Base-by-base conservation (phyloP, 1,140 invertebrate genomes). In the Ips typographus region DNA sequence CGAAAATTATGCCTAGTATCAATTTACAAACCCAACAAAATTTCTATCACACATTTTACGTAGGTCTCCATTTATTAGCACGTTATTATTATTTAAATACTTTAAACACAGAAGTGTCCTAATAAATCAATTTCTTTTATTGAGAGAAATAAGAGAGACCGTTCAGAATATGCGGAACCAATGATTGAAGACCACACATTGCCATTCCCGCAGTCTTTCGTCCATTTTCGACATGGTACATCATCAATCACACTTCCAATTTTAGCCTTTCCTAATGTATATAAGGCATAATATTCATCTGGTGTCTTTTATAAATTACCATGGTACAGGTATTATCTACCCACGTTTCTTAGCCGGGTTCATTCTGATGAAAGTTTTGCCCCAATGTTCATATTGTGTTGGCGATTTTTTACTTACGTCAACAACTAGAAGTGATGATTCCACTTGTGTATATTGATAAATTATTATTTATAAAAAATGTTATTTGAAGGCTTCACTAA, bases 221-320 rank as follows among this genome's bases (percentile, higher is more conserved):
- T 65, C 63, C 63, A 65, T 65, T 65, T 65, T 55, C 63, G 51
- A 65, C 51, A 44, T 65, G 6, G 40, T 40, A 65, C 39, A 56
- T 40, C 53, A 65, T 65, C 52, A 65, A 65, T 65, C 63, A 65
- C 64, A 57, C 55, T 66, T 57, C 64, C 64, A 47, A 66, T 66
- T 57, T 66, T 58, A 57, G 53, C 64, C 49, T 66, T 66, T 53
- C 52, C 55, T 66, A 55, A 66, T 58, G 64, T 66, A 58, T 66
- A 58, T 66, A 58, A 66, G 38, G 55, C 64, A 47, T 58, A 58
- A 66, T 58, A 55, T 66, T 52, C 62, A 64, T 64, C 40, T 64
- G 62, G 62, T 64, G 49, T 55, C 62, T 64, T 66, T 66, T 66
- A 66, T 66, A 66, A 66, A 66, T 66, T 66, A 66, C 64, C 55